Conservation (phyloP, 2,113 vertebrate species). For the Lethenteron camtschaticum region DNA sequence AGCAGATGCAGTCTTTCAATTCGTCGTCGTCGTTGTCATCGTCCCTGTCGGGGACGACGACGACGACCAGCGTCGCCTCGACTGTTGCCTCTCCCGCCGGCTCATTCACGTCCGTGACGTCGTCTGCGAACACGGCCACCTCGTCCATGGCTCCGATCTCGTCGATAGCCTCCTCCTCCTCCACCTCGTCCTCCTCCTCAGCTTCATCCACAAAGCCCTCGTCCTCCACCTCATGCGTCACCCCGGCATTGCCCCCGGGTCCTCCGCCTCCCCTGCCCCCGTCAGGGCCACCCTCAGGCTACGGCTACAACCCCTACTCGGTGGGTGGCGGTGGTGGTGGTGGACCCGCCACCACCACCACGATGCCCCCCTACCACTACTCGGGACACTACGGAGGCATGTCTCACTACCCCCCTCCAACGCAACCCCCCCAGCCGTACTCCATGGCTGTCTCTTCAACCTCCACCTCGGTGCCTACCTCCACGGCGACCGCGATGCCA, state of each 20-base stretch:
- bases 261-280: not conserved
- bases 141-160: not conserved
- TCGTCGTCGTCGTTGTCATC: not conserved
- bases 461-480: not conserved
- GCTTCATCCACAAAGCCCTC: slow-evolving; percentile 1
- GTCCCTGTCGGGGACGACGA: not conserved
- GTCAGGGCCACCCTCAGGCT: not conserved
- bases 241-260: not conserved
- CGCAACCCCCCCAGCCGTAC: not conserved
- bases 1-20: not conserved
- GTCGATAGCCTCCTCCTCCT: not conserved
- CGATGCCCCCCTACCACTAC: too few relatives aligned
- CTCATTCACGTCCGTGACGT: too few relatives aligned
- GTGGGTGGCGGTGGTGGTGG: too few relatives aligned
- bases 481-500: not conserved
- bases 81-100: not conserved
- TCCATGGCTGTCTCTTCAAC: not conserved
- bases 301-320: too few relatives aligned
- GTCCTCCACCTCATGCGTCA: not conserved
- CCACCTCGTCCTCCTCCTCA: not conserved
- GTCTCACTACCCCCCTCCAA: not conserved
- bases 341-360: too few relatives aligned
- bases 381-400: too few relatives aligned
- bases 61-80: not conserved
- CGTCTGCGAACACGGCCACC: not conserved